Conservation (phyloP, 2,888 invertebrate genomes). For the Cybosia mesomella region DNA sequence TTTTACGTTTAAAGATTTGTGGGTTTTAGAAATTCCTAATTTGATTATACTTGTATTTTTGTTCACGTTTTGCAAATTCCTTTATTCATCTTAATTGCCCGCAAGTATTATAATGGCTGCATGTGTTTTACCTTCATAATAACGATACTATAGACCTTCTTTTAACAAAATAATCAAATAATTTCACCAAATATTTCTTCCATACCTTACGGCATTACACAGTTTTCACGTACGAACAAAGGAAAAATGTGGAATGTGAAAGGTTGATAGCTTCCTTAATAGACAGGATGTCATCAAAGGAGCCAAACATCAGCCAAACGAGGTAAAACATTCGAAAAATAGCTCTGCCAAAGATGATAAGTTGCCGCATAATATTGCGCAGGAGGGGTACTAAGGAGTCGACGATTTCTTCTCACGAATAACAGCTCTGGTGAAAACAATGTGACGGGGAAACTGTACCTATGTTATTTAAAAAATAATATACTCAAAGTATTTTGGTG, state of each 20-base stretch:
- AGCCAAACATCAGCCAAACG: slow-evolving; percentile 71
- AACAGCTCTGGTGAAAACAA: slow-evolving; percentile 9
- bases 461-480: no score
- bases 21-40: no score
- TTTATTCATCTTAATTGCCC: not conserved
- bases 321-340: slow-evolving; percentile 73
- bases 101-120: not conserved
- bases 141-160: not conserved
- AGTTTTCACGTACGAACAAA: slow-evolving; percentile 43
- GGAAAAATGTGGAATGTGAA: slow-evolving; percentile 43
- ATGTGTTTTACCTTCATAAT: not conserved
- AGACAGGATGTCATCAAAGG: slow-evolving; percentile 66
- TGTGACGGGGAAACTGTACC: no score
- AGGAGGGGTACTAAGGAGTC: slow-evolving; percentile 26
- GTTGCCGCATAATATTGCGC: slow-evolving; percentile 65
- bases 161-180: slow-evolving; percentile 19
- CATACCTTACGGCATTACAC: slow-evolving; percentile 37
- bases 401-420: slow-evolving; percentile 31
- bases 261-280: slow-evolving; percentile 51
- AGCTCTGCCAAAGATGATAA: slow-evolving; percentile 70
- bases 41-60: no score
- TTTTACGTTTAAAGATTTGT: no score
- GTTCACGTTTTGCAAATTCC: not conserved
- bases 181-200: slow-evolving; percentile 41
- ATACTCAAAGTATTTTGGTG: no score